Conservation (phyloP, 2,113 vertebrate species). For the Chaetura pelagica region DNA sequence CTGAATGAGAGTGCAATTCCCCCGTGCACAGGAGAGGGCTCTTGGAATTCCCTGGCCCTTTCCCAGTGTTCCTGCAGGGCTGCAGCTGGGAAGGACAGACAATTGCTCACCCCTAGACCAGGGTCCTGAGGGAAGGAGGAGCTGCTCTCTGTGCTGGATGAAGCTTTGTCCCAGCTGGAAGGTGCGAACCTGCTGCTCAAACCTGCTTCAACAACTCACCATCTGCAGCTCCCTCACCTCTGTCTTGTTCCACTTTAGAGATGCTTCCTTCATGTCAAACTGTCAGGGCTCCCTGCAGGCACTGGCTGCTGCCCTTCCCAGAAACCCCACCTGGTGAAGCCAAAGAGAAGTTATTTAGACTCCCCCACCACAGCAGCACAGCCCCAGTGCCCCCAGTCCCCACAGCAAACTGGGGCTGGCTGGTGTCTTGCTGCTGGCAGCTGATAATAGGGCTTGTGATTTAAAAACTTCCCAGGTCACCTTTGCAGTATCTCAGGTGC, state of each 20-base stretch:
- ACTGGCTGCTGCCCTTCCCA: not conserved
- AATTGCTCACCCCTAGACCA: not conserved
- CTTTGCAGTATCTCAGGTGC: not conserved
- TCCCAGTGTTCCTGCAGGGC: not conserved
- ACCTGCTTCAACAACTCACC: not conserved
- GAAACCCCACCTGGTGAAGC: not conserved
- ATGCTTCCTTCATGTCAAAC: not conserved
- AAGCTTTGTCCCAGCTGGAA: not conserved
- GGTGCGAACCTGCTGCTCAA: not conserved
- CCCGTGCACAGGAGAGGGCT: not conserved
- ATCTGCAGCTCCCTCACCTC: not conserved
- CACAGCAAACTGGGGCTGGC: not conserved
- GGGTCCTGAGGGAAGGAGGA: not conserved
- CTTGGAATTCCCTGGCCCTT: accelerated
- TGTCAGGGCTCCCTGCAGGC: not conserved
- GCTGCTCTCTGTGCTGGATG: accelerated
- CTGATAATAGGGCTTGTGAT: not conserved
- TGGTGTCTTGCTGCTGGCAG: not conserved
- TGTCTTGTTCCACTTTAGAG: not conserved
- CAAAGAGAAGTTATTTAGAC: not conserved
- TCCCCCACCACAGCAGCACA: not conserved
- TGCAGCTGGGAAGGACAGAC: not conserved
- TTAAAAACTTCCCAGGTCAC: not conserved
- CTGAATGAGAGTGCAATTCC: not conserved
- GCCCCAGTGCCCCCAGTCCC: accelerated